A percentile compares a stretch with the other conserved stretches of the same genome.
Conservation (phyloP, 2,113 vertebrate species). For the Semicossyphus pulcher region DNA sequence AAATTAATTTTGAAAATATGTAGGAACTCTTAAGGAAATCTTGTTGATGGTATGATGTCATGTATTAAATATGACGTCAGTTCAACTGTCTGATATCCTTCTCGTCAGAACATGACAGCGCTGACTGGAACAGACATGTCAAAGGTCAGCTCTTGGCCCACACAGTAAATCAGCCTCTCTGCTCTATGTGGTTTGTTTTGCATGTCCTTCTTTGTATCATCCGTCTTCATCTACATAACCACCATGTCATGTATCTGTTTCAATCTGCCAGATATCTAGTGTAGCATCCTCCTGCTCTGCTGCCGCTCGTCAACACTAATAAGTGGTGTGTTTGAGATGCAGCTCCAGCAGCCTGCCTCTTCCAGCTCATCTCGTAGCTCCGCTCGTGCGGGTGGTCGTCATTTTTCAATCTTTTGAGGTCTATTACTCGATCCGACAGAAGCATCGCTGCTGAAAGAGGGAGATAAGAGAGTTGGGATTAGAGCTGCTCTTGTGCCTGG, state of each 20-base stretch:
- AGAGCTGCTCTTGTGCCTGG: neutral
- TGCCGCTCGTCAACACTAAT: constrained; percentile 31
- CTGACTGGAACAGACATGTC: neutral
- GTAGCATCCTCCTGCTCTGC: neutral
- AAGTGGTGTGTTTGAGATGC: constrained; percentile 17
- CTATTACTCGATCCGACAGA: constrained; percentile 37
- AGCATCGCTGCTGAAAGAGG: constrained; percentile 40
- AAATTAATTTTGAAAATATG: too few species aligned
- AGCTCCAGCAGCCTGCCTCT: constrained; percentile 9
- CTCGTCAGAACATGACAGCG: neutral
- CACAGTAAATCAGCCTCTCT: neutral
- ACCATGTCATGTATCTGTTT: neutral
- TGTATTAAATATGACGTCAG: neutral
- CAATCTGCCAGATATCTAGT: neutral
- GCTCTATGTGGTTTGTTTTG: neutral
- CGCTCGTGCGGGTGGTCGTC: constrained; percentile 25
- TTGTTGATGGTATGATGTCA: too few species aligned
- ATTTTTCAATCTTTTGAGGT: constrained; percentile 50
- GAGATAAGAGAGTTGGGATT: constrained; percentile 50
- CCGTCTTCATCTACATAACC: neutral
- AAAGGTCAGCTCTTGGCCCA: neutral
- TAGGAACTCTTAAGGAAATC: too few species aligned
- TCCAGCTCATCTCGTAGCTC: constrained; percentile 6
- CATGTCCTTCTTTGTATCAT: neutral
- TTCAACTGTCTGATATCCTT: neutral